A percentile compares a stretch with the other conserved stretches of the same genome.
phyloP scores from a whole-genome alignment of 2,888 invertebrate species.

The Trimorus sp. region DNA sequence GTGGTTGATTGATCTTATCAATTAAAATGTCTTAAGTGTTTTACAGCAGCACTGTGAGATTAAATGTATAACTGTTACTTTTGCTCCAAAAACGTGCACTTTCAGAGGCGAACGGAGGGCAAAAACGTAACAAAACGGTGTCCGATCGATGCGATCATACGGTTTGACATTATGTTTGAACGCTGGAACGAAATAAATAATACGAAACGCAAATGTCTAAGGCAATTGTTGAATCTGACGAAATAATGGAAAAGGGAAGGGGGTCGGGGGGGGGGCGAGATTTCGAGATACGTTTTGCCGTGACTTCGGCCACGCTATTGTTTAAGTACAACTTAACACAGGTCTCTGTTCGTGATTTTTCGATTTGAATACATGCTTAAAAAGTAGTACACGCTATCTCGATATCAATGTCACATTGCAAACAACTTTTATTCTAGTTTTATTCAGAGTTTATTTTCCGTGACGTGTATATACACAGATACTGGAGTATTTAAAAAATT shows the following conservation, averaged over 20 bases:
- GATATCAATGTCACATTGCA: slow-evolving; percentile 62
- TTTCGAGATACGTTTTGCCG: slow-evolving; percentile 18
- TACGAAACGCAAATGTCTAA: slow-evolving; percentile 44
- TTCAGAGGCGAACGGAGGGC: slow-evolving; percentile 29
- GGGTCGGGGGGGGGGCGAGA: too few relatives aligned
- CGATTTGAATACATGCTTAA: slow-evolving; percentile 56
- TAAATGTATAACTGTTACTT: slow-evolving; percentile 35
- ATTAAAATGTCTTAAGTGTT: slow-evolving; percentile 31
- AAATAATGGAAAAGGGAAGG: slow-evolving; percentile 27
- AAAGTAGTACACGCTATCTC: slow-evolving; percentile 60
- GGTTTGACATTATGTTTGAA: slow-evolving; percentile 42
- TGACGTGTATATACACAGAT: slow-evolving; percentile 57
- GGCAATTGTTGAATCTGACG: slow-evolving; percentile 21
- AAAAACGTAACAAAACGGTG: slow-evolving; percentile 45
- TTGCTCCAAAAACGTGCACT: slow-evolving; percentile 36
- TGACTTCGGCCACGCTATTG: slow-evolving; percentile 39
- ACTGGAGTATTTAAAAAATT: slow-evolving; percentile 44
- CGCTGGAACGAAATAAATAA: slow-evolving; percentile 55
- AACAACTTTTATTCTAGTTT: slow-evolving; percentile 63
- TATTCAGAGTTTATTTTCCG: slow-evolving; percentile 58
- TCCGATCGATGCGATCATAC: slow-evolving; percentile 53
- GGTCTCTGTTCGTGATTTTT: slow-evolving; percentile 60
- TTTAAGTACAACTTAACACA: slow-evolving; percentile 64
- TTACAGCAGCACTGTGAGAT: slow-evolving; percentile 52
- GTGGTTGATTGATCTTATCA: slow-evolving; percentile 13